Conservation (phyloP, 35 echinoderm and acorn worm species). For the Strongylocentrotus purpuratus region DNA sequence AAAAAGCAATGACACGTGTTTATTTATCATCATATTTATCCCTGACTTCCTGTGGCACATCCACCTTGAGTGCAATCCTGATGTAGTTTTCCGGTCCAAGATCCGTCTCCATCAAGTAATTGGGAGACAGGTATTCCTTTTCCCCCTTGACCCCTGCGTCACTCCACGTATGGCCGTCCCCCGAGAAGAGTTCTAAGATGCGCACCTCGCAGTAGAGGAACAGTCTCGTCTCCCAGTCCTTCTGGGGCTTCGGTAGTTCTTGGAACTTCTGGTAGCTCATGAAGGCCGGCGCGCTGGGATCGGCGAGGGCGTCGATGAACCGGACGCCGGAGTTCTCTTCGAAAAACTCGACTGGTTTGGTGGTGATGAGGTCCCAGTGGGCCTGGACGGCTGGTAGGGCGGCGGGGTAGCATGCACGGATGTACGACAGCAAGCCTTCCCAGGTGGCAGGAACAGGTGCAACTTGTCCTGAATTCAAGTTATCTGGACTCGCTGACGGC, state of each 20-base stretch:
- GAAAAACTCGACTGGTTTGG: slow-evolving; percentile 70
- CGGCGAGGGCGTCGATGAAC: slow-evolving; percentile 76
- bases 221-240: slow-evolving; percentile 80
- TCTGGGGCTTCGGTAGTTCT: slow-evolving; percentile 63
- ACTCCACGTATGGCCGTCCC: slow-evolving; percentile 77
- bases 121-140: slow-evolving; percentile 79
- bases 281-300: slow-evolving; percentile 55
- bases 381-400: slow-evolving; percentile 53
- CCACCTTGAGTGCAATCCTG: slow-evolving; percentile 27
- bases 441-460: slow-evolving; percentile 83
- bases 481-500: background rate
- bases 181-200: slow-evolving; percentile 89
- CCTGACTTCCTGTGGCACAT: slow-evolving; percentile 32
- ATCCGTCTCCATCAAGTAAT: slow-evolving; percentile 55
- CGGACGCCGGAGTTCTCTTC: slow-evolving; percentile 76
- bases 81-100: slow-evolving; percentile 28
- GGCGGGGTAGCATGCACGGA: slow-evolving; percentile 70
- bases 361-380: slow-evolving; percentile 67
- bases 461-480: background rate
- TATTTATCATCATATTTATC: slow-evolving; percentile 32
- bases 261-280: slow-evolving; percentile 86
- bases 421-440: slow-evolving; percentile 73
- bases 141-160: slow-evolving; percentile 72
- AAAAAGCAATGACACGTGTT: background rate
- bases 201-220: slow-evolving; percentile 95